Base-by-base conservation (phyloP, 2,888 invertebrate genomes). In the Pseudoips prasinana region DNA sequence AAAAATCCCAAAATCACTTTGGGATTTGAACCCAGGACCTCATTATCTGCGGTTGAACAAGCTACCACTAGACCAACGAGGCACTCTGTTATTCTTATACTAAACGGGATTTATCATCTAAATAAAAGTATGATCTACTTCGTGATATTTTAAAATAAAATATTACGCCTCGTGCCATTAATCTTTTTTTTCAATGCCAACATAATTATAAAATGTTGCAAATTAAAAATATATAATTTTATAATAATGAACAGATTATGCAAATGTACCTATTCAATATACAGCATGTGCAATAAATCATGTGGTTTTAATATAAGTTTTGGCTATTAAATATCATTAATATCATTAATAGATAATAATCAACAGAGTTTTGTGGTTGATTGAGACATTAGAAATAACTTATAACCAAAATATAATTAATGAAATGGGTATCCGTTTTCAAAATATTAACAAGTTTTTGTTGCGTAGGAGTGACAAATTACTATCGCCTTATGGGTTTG, bases 401-500 rank as follows among this genome's bases (percentile, higher is more conserved):
- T 43, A 64, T 45, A 54, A 52, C 51, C 46, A 51, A 53, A 60
- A 57, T 54, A 63, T 58, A 58, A 60, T 65, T 64, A 67, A 64
- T 51, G 43, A 43, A 58, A 60, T 61, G 51, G 58, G 54, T 58
- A 54, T 42, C 49, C 50, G 61, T 58, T 62, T 59, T 55, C 49
- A 57, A 63, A 61, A 64, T 64, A 55, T 56, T 51, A 62, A 53
- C 56, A 55, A 51, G 56, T 64, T 61, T 64, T 61, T 53, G 52
- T 65, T 64, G 74, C 70, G 73, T 67, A 58, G 66, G 68, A 56
- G 60, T 62, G 59, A 57, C 48, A 51, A 50, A 55, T 58, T 33
- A 35, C 33, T 38, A 24, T 26, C 19, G 41, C 24, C 27, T 36
- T 18, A 37, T 9, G 29, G 11, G 27, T n/a, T n/a, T n/a, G n/a